These are phyloP conservation scores for Callosobruchus maculatus DNA, from an alignment of 2,888 invertebrate species.

Conservation along the genomic window DNA sequence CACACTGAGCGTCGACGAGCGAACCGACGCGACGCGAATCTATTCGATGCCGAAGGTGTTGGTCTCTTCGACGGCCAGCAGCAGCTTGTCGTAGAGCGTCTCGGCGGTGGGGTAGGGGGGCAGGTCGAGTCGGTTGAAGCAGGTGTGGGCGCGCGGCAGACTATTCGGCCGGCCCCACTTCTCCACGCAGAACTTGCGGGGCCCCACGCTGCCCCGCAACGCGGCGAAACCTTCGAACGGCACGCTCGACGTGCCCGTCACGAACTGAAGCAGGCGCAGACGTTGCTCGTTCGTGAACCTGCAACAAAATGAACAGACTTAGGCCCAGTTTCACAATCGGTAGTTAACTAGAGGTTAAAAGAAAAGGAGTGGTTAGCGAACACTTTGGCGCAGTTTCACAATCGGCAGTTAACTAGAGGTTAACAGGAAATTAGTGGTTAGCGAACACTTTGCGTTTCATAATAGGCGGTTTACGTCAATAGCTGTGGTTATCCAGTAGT, in stretches of 20 bases:
- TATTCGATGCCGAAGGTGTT: constrained; percentile 95
- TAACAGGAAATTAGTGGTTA: too few relatives aligned
- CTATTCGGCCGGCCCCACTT: constrained; percentile 96
- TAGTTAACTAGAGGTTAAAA: too few relatives aligned
- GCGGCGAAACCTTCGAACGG: constrained; percentile 97
- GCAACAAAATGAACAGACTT: too few relatives aligned
- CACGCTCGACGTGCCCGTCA: constrained; percentile 96
- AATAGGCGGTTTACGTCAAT: too few relatives aligned
- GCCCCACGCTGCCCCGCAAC: constrained; percentile 90
- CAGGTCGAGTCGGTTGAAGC: constrained; percentile 95
- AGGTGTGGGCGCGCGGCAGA: constrained; percentile 93
- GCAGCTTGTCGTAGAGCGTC: constrained; percentile 84
- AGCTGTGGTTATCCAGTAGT: too few relatives aligned
- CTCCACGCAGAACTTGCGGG: constrained; percentile 93
- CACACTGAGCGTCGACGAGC: background rate
- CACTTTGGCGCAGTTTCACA: too few relatives aligned
- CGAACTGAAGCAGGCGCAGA: constrained; percentile 89
- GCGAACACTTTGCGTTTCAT: too few relatives aligned
- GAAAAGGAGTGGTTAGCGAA: too few relatives aligned
- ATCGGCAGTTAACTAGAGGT: too few relatives aligned
- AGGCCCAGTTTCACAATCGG: too few relatives aligned
- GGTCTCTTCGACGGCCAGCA: constrained; percentile 92
- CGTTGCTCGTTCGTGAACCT: constrained; percentile 93
- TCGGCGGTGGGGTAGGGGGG: constrained; percentile 94
- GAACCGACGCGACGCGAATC: background rate